Base-by-base conservation (phyloP, 2,888 invertebrate genomes). In the Sisyra nigra region DNA sequence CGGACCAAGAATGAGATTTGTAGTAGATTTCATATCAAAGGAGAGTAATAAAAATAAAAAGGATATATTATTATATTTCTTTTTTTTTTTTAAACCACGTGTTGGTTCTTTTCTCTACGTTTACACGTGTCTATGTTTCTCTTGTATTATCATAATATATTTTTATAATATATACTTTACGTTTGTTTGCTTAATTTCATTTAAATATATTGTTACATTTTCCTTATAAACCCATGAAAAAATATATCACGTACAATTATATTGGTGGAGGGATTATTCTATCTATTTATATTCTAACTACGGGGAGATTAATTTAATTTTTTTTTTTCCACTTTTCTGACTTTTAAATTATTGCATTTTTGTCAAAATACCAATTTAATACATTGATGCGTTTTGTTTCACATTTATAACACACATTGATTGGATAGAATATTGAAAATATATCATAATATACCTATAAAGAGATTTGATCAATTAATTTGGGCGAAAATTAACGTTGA, bases 201-300 rank as follows among this genome's bases (percentile, higher is more conserved):
- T 5, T 5, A 24, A 5, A 24, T 24, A 24, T 24, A 24, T 24
- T 24, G 7, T 5, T 24, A 24, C 24, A 24, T 24, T 38, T 15
- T 38, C 15, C 19, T 11, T 38, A 41, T 30, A 41, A 41, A 41
- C 34, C 41, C 19, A 41, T 41, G 41, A 41, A 41, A 41, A 41
- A 41, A 41, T 41, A 41, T 19, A 38, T 38, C 19, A 38, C 19
- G 15, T 38, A 18, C 15, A 18, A 18, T 38, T 34, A 24, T 24
- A 13, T 19, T 11, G 19, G 41, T 35, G 41, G 41, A 41, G 41
- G 41, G 41, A 41, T 34, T 13, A 30, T 34, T 35, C 30, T 31
- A 40, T 40, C 40, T 40, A 40, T 14, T 4, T 29, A 14, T 36
- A 15, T 14, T 34, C 34, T 14, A 14, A n/a, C 34, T 34, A 34